Conservation (phyloP, 2,888 invertebrate species). For the Sinelater perroti region DNA sequence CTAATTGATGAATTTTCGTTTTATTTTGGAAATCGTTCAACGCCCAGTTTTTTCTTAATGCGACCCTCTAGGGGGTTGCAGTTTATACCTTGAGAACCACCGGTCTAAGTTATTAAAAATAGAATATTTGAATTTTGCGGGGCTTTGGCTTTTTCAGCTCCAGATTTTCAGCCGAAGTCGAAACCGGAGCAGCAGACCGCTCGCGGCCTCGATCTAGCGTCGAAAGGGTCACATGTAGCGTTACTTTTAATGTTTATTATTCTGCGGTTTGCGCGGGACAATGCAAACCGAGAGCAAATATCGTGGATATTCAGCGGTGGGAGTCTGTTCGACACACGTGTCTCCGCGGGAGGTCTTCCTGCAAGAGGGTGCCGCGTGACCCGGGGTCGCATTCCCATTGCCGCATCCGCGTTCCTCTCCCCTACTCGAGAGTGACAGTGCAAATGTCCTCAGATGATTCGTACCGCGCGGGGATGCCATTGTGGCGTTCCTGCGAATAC, state of each 20-base stretch:
- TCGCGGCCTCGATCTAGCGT: too few relatives aligned
- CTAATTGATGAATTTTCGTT: too few relatives aligned
- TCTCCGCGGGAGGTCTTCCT: slow-evolving; percentile 32
- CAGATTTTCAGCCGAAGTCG: too few relatives aligned
- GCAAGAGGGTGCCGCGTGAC: slow-evolving; percentile 37
- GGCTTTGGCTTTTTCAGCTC: too few relatives aligned
- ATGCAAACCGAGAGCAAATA: slow-evolving; percentile 24
- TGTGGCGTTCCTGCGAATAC: slow-evolving; percentile 3
- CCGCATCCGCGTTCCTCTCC: slow-evolving; percentile 36
- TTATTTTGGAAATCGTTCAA: too few relatives aligned
- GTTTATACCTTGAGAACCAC: too few relatives aligned
- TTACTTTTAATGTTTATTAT: slow-evolving; percentile 18
- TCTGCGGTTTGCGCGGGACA: slow-evolving; percentile 17
- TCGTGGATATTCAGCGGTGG: slow-evolving; percentile 23
- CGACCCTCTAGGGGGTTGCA: too few relatives aligned
- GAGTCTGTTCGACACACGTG: slow-evolving; percentile 33
- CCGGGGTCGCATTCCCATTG: slow-evolving; percentile 35
- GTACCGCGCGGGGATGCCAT: slow-evolving; percentile 14
- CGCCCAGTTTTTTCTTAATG: too few relatives aligned
- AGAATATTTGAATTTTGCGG: too few relatives aligned
- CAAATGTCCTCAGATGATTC: slow-evolving; percentile 28
- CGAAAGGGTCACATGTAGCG: too few relatives aligned
- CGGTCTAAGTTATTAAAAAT: too few relatives aligned
- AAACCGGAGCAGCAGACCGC: too few relatives aligned
- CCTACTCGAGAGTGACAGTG: slow-evolving; percentile 27